Percentiles rank a stretch among this genome's conserved stretches.
Conservation (phyloP, 30 jellyfish, hydroid and myxozoan genomes). For the Sanderia malayensis region DNA sequence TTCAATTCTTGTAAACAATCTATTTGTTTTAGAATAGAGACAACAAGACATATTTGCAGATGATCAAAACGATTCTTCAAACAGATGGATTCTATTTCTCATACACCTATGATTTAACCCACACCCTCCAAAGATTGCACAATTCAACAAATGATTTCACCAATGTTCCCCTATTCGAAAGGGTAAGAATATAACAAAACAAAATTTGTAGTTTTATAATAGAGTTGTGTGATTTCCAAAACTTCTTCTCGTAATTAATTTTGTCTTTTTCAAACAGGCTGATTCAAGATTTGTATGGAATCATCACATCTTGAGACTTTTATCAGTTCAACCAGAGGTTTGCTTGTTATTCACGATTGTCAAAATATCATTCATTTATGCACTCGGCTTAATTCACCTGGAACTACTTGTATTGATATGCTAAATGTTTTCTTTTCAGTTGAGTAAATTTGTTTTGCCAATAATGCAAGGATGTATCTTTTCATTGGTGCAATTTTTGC, state of each 20-base stretch:
- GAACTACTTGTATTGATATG: too few species aligned
- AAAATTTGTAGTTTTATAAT: too few species aligned
- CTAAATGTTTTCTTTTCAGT: constrained; percentile 30
- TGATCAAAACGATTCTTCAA: constrained; percentile 71
- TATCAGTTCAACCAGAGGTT: constrained; percentile 97
- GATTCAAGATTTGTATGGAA: constrained; percentile 95
- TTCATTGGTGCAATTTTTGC: too few species aligned
- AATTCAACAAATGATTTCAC: constrained; percentile 81
- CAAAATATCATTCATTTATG: too few species aligned
- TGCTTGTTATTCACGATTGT: too few species aligned
- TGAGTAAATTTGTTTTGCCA: constrained; percentile 66
- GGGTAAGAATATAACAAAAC: too few species aligned
- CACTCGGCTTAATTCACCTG: too few species aligned
- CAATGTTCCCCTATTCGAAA: constrained; percentile 78
- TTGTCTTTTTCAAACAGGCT: constrained; percentile 39
- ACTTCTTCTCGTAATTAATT: background rate
- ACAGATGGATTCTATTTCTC: constrained; percentile 93
- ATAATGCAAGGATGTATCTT: constrained; percentile 93
- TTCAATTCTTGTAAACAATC: too few species aligned
- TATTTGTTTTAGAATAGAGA: constrained; percentile 73
- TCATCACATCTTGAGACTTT: constrained; percentile 57
- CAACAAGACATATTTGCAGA: constrained; percentile 69
- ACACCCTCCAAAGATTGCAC: constrained; percentile 78
- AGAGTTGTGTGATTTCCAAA: background rate
- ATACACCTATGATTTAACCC: constrained; percentile 91